Base-by-base conservation (phyloP, 2,797 vertebrate species). In the Pogoniulus pusillus region DNA sequence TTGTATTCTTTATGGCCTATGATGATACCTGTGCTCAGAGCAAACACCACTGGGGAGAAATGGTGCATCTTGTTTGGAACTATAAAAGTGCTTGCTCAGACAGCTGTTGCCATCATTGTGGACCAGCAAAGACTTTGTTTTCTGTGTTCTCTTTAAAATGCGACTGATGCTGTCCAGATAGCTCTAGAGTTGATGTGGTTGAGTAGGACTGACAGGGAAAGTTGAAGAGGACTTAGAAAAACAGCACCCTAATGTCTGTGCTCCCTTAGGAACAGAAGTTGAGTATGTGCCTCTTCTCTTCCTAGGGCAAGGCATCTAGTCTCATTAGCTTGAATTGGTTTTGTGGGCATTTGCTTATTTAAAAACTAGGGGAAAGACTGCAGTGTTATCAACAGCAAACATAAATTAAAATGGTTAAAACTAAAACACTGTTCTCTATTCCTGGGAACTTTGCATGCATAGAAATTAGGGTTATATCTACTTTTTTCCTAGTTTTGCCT, bases 101-200 rank as follows among this genome's bases (percentile, higher is more conserved):
- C 22, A 58, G 29, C 29, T 54, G 22, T 18, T 81, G 63, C 73
- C 3, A 4, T 51, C 16, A 2, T 12, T 10, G 27, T 35, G 26
- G 19, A 41, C 32, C 57, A 20, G 51, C 0, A 1, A 43, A 54
- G 41, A 23, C 45, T 66, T 87, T 43, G 16, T 9, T 53, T 71
- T 0, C 0, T 1, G 0, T 54, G 23, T 68, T 3, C 6, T 43
- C 22, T 81, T 51, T 53, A 24, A 75, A 7, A 45, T 51, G 30
- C 39, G 57, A 20, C 19, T 32, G 49, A 30, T 82, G 41, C 71
- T 93, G 87, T 47, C 30, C 49, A 17, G 1, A 13, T 23, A 60
- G 22, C 47, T 66, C 10, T 58, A 5, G 54, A 19, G 20, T 57
- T 62, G 69, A 24, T 26, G 77, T 9, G 3, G 3, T 15, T 89